phyloP scores from a whole-genome alignment of 2,113 vertebrate species.

The Camarhynchus parvulus region DNA sequence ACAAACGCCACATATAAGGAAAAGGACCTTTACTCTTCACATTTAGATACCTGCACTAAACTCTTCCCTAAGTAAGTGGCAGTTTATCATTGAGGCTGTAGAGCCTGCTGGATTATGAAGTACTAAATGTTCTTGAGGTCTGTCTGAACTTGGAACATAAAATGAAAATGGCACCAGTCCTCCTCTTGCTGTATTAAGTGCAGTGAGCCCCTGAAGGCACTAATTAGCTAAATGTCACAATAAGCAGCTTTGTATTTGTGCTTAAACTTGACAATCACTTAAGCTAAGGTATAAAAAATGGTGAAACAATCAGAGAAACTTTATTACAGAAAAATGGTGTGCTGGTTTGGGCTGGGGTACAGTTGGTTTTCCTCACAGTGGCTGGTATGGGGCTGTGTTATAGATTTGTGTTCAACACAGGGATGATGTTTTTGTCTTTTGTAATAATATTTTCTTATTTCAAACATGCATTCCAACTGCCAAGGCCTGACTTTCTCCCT shows the following conservation, averaged over 20 bases:
- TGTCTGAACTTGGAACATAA: slow-evolving; percentile 14
- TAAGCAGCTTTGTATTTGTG: slow-evolving; percentile 28
- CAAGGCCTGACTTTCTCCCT: neutral
- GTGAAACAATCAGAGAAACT: neutral
- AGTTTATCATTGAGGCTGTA: neutral
- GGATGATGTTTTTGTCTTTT: neutral
- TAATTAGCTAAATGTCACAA: slow-evolving; percentile 60
- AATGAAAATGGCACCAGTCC: slow-evolving; percentile 28
- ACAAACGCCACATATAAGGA: neutral
- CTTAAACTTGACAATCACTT: neutral
- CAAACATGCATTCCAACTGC: neutral
- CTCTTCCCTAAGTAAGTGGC: neutral
- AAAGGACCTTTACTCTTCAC: neutral
- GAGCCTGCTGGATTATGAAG: neutral
- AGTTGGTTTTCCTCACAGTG: neutral
- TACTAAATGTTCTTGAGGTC: slow-evolving; percentile 4
- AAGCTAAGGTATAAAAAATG: neutral
- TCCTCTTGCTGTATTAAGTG: neutral
- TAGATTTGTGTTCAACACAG: neutral
- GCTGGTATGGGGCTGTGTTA: too few species aligned
- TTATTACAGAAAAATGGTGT: neutral
- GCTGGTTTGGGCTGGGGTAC: neutral
- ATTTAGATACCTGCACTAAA: neutral
- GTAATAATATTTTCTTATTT: neutral
- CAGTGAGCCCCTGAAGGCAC: neutral